Evolutionary conservation across 92 coral and sea anemone species (phyloP).

Genomic region (Parazoanthus swiftii): DNA sequence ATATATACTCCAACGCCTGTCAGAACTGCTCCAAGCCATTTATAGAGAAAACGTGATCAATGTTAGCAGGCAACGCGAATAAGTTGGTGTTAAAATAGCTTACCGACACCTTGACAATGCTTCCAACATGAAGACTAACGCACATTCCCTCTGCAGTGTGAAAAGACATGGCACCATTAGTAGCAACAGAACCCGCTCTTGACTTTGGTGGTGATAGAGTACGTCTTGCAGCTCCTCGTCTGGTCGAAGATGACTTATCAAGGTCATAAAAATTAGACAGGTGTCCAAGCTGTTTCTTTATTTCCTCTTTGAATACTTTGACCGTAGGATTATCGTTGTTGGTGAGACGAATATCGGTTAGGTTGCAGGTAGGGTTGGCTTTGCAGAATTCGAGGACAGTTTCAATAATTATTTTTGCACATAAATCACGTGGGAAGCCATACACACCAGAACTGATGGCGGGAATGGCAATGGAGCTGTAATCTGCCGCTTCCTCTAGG

Average conservation of each 20-base stretch:
- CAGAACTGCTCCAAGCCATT: no score
- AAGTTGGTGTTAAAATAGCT: background rate
- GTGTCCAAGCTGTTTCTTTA: constrained; percentile 47
- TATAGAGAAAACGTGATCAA: no score
- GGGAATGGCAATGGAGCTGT: constrained; percentile 67
- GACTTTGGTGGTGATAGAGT: background rate
- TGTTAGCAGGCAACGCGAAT: background rate
- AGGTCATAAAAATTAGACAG: constrained; percentile 25
- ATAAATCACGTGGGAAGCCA: constrained; percentile 59
- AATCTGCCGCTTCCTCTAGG: constrained; percentile 42
- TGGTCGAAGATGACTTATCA: background rate
- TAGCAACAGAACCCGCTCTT: background rate
- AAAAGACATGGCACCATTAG: background rate
- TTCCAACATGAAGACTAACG: constrained; percentile 21
- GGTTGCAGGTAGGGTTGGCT: constrained; percentile 39
- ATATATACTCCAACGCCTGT: no score
- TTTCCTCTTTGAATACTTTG: constrained; percentile 47
- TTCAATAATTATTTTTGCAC: constrained; percentile 61
- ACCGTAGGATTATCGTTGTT: constrained; percentile 57
- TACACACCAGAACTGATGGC: constrained; percentile 71
- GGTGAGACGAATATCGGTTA: constrained; percentile 60
- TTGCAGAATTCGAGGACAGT: constrained; percentile 50
- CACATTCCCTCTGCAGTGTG: background rate
- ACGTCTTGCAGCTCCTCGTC: background rate
- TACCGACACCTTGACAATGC: constrained; percentile 20